These are phyloP conservation scores for Drosophila subquinaria DNA, from an alignment of 2,888 invertebrate species.

Conservation along the genomic window DNA sequence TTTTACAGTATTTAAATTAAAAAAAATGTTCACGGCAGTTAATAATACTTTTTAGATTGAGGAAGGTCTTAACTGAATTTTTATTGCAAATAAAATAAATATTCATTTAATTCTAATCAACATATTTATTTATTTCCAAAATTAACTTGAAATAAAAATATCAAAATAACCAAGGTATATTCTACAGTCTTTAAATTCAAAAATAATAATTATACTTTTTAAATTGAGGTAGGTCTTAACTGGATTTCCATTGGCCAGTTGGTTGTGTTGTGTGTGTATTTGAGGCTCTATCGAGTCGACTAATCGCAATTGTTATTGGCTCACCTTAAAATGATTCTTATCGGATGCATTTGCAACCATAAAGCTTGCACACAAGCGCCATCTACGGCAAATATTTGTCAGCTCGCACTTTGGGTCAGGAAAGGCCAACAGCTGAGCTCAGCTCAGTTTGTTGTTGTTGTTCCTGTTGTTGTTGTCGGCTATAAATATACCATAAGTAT, in stretches of 20 bases:
- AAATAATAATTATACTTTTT: neutral
- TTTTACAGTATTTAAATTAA: too few species aligned
- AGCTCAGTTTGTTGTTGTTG: constrained; percentile 12
- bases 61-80: neutral
- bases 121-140: too few species aligned
- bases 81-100: neutral
- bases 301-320: constrained; percentile 45
- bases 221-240: neutral
- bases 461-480: constrained; percentile 12
- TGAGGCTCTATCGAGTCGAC: neutral
- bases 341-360: constrained; percentile 62
- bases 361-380: constrained; percentile 57
- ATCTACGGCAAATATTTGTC: constrained; percentile 65
- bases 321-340: constrained; percentile 51
- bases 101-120: too few species aligned
- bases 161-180: too few species aligned
- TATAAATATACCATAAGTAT: constrained; percentile 1
- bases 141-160: too few species aligned
- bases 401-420: constrained; percentile 55
- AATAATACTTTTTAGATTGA: neutral
- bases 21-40: too few species aligned
- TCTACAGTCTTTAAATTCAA: too few species aligned
- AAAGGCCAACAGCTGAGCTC: constrained; percentile 40
- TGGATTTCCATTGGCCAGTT: neutral
- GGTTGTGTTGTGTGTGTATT: neutral